Base-by-base conservation (phyloP, 2,113 vertebrate genomes). In the Thamnaconus septentrionalis region DNA sequence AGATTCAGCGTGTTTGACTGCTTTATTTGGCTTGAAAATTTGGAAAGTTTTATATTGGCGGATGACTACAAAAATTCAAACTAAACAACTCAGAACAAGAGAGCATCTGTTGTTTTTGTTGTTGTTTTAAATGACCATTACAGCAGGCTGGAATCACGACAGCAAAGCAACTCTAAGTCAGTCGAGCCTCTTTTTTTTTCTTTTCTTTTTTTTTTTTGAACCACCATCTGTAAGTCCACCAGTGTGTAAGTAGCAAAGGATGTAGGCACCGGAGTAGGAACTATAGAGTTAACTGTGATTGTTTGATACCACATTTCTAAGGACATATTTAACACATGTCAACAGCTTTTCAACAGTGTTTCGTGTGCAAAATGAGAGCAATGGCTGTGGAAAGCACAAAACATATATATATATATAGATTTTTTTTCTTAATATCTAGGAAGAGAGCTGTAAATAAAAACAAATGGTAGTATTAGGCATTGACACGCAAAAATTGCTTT, bases 361-460 rank as follows among this genome's bases (percentile, higher is more conserved):
- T 85, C 66, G 66, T 88, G 88, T 89, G 88, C 85, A 90, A 90
- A 88, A 82, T 76, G 78, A 85, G 69, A 85, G 82, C 81, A 81
- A 87, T 87, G 70, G 84, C 84, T 86, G 82, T 80, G 56, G 73
- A 72, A 56, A 87, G 75, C 70, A 84, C 66, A 61, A 64, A 75
- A 86, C 64, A 45, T 66, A 50, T 59, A 40, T 53, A 49, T 55
- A 48, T 56, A 69, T 63, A 53, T 31, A 31, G 18, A 31, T 31
- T 31, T 31, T 31, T 31, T 31, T 31, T 31, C 18, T 31, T 31
- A 31, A 31, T 31, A 68, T 41, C 3, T 43, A 41, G 50, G 60
- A 60, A 69, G 58, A 78, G 63, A 78, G 58, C 64, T 84, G 70
- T 71, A 80, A 73, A 80, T 69, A 57, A 77, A 81, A 71, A 82